These are phyloP conservation scores for Brachynemurus nebulosus DNA, from an alignment of 2,888 invertebrate species.

Conservation along the genomic window DNA sequence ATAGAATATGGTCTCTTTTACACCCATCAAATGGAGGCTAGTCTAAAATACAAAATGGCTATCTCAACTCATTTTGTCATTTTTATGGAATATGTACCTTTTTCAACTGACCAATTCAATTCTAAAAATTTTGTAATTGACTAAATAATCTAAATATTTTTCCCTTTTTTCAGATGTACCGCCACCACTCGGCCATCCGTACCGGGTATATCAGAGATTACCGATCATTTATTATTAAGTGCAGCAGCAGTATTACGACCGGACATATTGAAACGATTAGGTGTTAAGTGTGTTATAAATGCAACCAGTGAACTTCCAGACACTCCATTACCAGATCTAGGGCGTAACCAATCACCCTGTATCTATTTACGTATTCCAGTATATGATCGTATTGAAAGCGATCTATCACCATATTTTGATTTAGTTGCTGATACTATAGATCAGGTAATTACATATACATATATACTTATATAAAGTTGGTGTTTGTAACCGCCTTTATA, in stretches of 20 bases:
- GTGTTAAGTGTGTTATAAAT: slow-evolving; percentile 66
- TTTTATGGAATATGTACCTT: no score
- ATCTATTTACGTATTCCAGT: slow-evolving; percentile 56
- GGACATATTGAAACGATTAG: slow-evolving; percentile 48
- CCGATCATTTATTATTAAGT: slow-evolving; percentile 59
- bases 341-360: slow-evolving; percentile 33
- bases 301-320: slow-evolving; percentile 73
- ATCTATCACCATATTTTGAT: slow-evolving; percentile 63
- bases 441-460: slow-evolving; percentile 34
- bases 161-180: no score
- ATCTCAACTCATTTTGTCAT: no score
- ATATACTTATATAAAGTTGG: neutral
- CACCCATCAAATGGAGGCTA: no score
- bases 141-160: no score
- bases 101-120: no score
- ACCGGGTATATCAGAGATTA: slow-evolving; percentile 55
- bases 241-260: slow-evolving; percentile 64
- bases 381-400: slow-evolving; percentile 57
- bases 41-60: no score
- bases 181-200: slow-evolving; percentile 20
- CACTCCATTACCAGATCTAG: slow-evolving; percentile 38
- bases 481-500: neutral
- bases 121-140: no score
- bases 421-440: slow-evolving; percentile 62
- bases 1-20: no score